Evolutionary conservation across 2,888 invertebrate genomes (phyloP), one percentile per base, ranked within the genome.

Genomic region (Lasioglossum leucozonium): DNA sequence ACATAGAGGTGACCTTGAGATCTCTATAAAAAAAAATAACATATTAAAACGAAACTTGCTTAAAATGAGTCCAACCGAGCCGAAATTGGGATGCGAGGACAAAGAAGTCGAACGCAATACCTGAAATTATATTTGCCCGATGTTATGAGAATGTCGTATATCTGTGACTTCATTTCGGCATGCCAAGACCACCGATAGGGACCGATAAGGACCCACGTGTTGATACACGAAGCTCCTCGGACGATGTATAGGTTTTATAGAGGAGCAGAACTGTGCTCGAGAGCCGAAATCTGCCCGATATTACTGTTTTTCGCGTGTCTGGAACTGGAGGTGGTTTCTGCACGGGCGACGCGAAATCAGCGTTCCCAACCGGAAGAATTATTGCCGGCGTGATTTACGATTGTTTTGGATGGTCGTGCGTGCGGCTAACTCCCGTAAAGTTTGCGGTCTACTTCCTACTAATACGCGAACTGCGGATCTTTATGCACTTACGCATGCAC

Each of bases 181-280:
- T 76, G 42, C 87, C 40, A 73, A 77, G 83, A 79, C 55, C 81
- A 22, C 40, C 89, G 65, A 79, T 86, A 81, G 76, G 51, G 72
- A 76, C 72, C 83, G 82, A 81, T 82, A 87, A 89, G 84, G 82
- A 82, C 40, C 85, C 89, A 87, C 85, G 84, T 85, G 89, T 89
- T 89, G 89, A 89, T 89, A 77, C 82, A 77, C 82, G 81, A 78
- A 26, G 67, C 82, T 77, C 86, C 62, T 72, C 74, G 79, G 76
- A 87, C 26, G 69, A 85, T 65, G 76, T 65, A 76, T 72, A 72
- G 81, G 76, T 89, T 89, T 88, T 85, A 86, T 83, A 81, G 22
- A 71, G 62, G 16, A 62, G 55, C 47, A 65, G 1, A 26, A 26
- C 42, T 42, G 65, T 8, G 51, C 51, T 44, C 67, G 34, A 67